Evolutionary conservation across 2,888 invertebrate genomes (phyloP), one percentile per base, ranked within the genome.

Genomic region (Hemicrepidius hirtus): DNA sequence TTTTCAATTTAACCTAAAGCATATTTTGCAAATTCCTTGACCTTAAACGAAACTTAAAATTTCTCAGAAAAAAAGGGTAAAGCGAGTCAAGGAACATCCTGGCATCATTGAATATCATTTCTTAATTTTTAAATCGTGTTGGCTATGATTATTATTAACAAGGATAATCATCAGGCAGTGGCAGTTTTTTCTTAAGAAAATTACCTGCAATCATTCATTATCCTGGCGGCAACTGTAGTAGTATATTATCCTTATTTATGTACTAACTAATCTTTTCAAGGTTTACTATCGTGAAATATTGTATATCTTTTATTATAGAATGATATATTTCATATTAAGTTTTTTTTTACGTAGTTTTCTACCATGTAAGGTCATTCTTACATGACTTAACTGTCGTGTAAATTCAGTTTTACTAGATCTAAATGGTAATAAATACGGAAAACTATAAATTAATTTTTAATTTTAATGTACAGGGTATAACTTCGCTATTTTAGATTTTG

Each of bases 241-340:
- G 3, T 41, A 16, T 41, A 16, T 41, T 41, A 41, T 41, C 13
- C 41, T 13, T 41, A 41, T 41, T 41, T 41, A 41, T 41, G 3
- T 41, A 16, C 41, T 13, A 41, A 3, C n/a, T 41, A 16, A 41
- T 16, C 41, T 41, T 41, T 41, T 13, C 41, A 41, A 41, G 41
- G 41, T 41, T 41, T 41, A 41, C 41, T 41, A 41, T 41, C 16
- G 41, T 41, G 6, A 41, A 13, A 41, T 41, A 41, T 41, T 41
- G 41, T 41, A 3, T n/a, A n/a, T 41, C 32, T 41, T n/a, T 41
- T 41, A 16, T 41, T 41, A 7, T 13, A 13, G 13, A 1, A 41
- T 41, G 41, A 41, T 41, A 41, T 41, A 41, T 41, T 13, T 41
- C 41, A 13, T 16, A 13, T 41, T 41, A 41, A 41, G 32, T 32